These are phyloP conservation scores for Eubucco bourcierii DNA, from an alignment of 2,113 vertebrate genomes.

Conservation along the genomic window DNA sequence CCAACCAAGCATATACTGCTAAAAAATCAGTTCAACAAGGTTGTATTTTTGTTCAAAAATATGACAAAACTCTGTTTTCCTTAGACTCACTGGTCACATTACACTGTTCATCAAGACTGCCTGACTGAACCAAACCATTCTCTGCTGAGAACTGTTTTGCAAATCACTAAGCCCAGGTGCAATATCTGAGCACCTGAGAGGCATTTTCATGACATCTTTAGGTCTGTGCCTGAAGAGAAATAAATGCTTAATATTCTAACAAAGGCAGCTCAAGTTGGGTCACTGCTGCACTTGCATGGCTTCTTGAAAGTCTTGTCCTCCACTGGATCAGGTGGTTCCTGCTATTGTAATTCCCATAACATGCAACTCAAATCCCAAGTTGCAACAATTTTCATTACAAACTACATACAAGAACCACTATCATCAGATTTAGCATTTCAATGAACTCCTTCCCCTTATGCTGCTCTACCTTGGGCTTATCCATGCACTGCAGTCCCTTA, in stretches of 20 bases:
- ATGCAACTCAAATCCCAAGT: too few species aligned
- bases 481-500: not conserved
- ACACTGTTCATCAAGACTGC: not conserved
- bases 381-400: not conserved
- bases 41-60: not conserved
- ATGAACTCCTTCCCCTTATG: not conserved
- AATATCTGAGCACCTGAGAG: not conserved
- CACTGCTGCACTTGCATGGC: not conserved
- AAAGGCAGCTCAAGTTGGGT: not conserved
- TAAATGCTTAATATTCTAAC: not conserved
- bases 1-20: not conserved
- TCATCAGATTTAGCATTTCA: rapidly evolving
- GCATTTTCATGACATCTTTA: not conserved
- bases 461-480: not conserved
- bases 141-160: not conserved
- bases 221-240: not conserved
- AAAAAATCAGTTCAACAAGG: not conserved
- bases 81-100: not conserved
- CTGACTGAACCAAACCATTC: not conserved
- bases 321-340: not conserved
- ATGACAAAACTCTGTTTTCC: not conserved
- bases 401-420: not conserved
- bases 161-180: not conserved
- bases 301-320: not conserved
- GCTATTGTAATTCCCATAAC: not conserved